Percentiles rank a stretch among this genome's conserved stretches.
These are phyloP conservation scores for Ophioninae sp. DNA, from an alignment of 2,888 invertebrate genomes.

Conservation along the genomic window DNA sequence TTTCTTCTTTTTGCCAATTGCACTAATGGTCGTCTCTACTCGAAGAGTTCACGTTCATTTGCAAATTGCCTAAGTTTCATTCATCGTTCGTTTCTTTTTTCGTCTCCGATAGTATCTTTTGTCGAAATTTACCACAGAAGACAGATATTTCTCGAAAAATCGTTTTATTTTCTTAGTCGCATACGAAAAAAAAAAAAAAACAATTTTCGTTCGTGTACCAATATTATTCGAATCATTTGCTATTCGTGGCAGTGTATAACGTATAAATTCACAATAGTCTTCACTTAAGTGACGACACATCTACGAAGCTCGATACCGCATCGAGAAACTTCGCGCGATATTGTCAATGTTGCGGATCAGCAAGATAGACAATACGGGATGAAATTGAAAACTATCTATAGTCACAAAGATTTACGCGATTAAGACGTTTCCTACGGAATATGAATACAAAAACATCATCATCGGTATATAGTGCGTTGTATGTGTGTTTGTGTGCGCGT, in stretches of 20 bases:
- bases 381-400: slow-evolving; percentile 66
- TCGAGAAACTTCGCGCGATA: slow-evolving; percentile 53
- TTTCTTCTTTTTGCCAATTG: slow-evolving; percentile 66
- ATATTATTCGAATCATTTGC: slow-evolving; percentile 38
- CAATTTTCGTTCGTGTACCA: slow-evolving; percentile 30
- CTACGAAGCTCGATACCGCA: slow-evolving; percentile 48
- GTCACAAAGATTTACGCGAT: slow-evolving; percentile 62
- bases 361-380: slow-evolving; percentile 56
- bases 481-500: slow-evolving; percentile 1
- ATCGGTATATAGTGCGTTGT: slow-evolving; percentile 8
- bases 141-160: slow-evolving; percentile 45
- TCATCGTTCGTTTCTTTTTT: slow-evolving; percentile 25
- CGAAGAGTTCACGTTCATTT: slow-evolving; percentile 49
- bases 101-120: slow-evolving; percentile 30
- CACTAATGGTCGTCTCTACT: slow-evolving; percentile 63
- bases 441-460: slow-evolving; percentile 60
- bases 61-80: slow-evolving; percentile 59
- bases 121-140: slow-evolving; percentile 16
- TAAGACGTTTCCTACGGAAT: slow-evolving; percentile 57
- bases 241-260: slow-evolving; percentile 48
- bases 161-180: slow-evolving; percentile 3
- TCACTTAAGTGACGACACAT: slow-evolving; percentile 50
- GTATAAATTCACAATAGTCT: slow-evolving; percentile 45
- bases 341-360: slow-evolving; percentile 62
- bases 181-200: not conserved